Base-by-base conservation (phyloP, 1,140 invertebrate species). In the Pantala flavescens region DNA sequence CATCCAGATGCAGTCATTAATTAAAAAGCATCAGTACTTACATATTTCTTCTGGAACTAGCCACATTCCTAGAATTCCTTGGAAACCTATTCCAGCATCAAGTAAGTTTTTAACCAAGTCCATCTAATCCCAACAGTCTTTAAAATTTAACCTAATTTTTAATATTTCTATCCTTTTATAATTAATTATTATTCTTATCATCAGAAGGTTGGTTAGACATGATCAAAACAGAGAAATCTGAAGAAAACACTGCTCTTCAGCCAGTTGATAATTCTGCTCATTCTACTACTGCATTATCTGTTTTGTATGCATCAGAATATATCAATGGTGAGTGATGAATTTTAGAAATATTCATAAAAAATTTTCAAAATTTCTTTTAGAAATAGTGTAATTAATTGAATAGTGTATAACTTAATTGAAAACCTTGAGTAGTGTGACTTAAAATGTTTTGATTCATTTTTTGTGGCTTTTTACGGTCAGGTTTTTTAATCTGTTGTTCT, bases 231-330 rank as follows among this genome's bases (percentile, higher is more conserved):
- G 16, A 49, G 43, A 49, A 16, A 9, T 49, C 43, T 16, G 23
- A 72, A 10, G 23, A 36, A 23, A 76, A 77, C 71, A 74, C 77
- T 7, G 78, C 77, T 73, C 78, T 77, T 73, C 75, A 77, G 23
- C 74, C 76, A 24, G 77, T 72, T 23, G 14, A 73, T 16, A 11
- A 36, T 43, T 24, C 19, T 42, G 16, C 43, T 11, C 16, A 49
- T 49, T 49, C 43, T 63, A 83, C 85, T 5, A 89, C 88, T 36
- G 88, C 88, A 11, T 80, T 90, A 49, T 89, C 90, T 23, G 86
- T 91, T 72, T 80, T 91, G 0, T 90, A 91, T 81, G 88, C 85
- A 75, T 89, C 89, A 7, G 87, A 88, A 80, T 90, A 88, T 82
- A 86, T 90, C 5, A 90, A 91, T 82, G 90, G 89, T 86, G n/a